Evolutionary conservation across 2,113 vertebrate genomes (phyloP), one percentile per base, ranked within the genome.

Genomic region (Tyrannus savana): DNA sequence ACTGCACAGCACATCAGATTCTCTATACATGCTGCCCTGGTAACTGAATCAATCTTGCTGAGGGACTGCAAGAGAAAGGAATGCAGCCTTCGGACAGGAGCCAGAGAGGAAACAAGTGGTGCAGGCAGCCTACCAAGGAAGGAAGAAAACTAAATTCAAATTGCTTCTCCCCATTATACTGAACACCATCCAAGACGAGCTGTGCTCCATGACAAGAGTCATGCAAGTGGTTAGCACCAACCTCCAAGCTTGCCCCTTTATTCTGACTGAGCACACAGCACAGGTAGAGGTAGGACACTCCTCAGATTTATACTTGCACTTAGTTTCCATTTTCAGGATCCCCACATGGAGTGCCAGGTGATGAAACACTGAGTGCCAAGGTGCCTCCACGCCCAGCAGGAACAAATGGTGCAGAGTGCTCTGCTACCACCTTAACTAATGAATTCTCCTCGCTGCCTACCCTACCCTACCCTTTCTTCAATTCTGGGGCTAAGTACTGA

Each of bases 81-180:
- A 96, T 90, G 95, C 80, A 89, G 80, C 63, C 87, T 95, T 90
- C 75, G 58, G 67, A 91, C 8, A 74, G 72, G 19, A 96, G 93
- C 90, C 96, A 96, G 87, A 86, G 30, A 93, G 92, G 92, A 97
- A 95, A 93, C 90, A 93, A 97, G 93, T 94, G 90, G 79, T 87
- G 88, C 81, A 96, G 87, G 93, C 95, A 96, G 62, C 72, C 87
- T 94, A 91, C 84, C 71, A 93, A 93, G 96, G 80, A 92, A 96
- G 88, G 88, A 94, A 93, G 86, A 95, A 96, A 96, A 96, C 66
- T 86, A 92, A 94, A 89, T 39, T 90, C 68, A 90, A 42, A 96
- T 82, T 88, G 85, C 82, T 94, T 95, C 90, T 96, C 86, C 49
- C 22, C 76, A 7, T 63, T 82, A 35, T 7, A 46, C 3, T 75